Evolutionary conservation across 2,797 vertebrate genomes (phyloP).

Genomic region (Lepus oiostolus): DNA sequence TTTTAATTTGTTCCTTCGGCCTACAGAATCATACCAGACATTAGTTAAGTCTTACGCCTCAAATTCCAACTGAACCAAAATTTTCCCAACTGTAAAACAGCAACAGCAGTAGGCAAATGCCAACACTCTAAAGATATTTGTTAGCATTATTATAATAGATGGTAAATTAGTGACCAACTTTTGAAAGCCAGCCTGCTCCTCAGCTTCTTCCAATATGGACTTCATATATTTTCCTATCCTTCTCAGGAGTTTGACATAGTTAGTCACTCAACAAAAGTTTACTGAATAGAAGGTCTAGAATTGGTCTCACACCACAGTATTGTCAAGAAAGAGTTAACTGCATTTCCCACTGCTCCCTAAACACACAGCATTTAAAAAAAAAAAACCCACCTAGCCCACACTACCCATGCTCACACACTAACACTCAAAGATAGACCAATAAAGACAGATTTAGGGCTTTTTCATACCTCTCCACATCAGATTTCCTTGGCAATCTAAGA

Average conservation of each 20-base stretch:
- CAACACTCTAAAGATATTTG: constrained; percentile 63
- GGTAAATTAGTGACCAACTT: constrained; percentile 59
- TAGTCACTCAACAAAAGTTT: constrained; percentile 55
- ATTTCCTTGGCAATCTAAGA: constrained; percentile 96
- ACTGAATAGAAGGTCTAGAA: constrained; percentile 41
- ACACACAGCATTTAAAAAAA: not conserved
- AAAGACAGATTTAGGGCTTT: constrained; percentile 41
- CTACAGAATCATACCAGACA: constrained; percentile 55
- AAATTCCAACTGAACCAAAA: constrained; percentile 60
- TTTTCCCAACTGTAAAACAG: constrained; percentile 67
- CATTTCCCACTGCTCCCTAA: constrained; percentile 19
- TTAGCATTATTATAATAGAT: constrained; percentile 12
- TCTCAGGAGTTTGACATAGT: not conserved
- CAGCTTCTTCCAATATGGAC: constrained; percentile 28
- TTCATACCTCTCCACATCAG: constrained; percentile 97
- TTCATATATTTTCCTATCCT: constrained; percentile 22
- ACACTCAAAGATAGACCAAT: not conserved
- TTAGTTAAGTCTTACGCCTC: constrained; percentile 49
- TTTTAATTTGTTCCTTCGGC: constrained; percentile 47
- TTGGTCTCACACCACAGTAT: constrained; percentile 40
- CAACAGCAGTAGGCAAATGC: constrained; percentile 30
- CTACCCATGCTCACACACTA: not conserved
- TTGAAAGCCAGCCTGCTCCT: constrained; percentile 38
- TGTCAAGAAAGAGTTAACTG: constrained; percentile 26
- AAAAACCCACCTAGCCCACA: not conserved